A percentile compares a stretch with the other conserved stretches of the same genome.
Evolutionary conservation across 2,797 vertebrate genomes (phyloP).

Genomic region (Myotis myotis): DNA sequence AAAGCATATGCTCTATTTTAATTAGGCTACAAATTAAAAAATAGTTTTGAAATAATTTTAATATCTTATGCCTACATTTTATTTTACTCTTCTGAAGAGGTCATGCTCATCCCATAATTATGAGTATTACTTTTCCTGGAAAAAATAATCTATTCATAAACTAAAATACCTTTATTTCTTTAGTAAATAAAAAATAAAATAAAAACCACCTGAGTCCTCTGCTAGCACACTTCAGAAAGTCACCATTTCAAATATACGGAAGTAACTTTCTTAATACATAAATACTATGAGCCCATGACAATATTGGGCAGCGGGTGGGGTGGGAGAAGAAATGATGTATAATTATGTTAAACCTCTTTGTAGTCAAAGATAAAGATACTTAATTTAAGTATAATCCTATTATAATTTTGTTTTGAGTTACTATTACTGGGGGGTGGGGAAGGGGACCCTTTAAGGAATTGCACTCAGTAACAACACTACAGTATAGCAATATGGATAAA

Average conservation of each 20-base stretch:
- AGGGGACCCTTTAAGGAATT: neutral
- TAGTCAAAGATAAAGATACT: neutral
- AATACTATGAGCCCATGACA: neutral
- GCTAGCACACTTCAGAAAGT: neutral
- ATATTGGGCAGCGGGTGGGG: neutral
- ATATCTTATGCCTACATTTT: neutral
- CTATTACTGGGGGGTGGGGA: neutral
- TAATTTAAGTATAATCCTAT: neutral
- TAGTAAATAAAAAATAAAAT: neutral
- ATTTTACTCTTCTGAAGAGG: neutral
- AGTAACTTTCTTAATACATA: conserved; percentile 25
- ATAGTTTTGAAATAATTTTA: conserved; percentile 1
- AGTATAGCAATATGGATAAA: neutral
- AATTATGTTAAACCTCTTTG: neutral
- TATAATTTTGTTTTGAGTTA: neutral
- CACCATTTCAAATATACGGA: conserved; percentile 65
- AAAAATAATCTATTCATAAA: neutral
- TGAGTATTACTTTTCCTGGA: neutral
- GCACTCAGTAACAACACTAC: neutral
- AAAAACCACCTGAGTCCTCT: conserved; percentile 66
- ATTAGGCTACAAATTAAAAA: neutral
- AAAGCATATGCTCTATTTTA: neutral
- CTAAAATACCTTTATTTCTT: neutral
- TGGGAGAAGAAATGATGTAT: neutral
- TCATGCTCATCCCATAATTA: neutral